A percentile compares a stretch with the other conserved stretches of the same genome.
phyloP scores from a whole-genome alignment of 2,113 vertebrate genomes.

The Ciconia maguari region DNA sequence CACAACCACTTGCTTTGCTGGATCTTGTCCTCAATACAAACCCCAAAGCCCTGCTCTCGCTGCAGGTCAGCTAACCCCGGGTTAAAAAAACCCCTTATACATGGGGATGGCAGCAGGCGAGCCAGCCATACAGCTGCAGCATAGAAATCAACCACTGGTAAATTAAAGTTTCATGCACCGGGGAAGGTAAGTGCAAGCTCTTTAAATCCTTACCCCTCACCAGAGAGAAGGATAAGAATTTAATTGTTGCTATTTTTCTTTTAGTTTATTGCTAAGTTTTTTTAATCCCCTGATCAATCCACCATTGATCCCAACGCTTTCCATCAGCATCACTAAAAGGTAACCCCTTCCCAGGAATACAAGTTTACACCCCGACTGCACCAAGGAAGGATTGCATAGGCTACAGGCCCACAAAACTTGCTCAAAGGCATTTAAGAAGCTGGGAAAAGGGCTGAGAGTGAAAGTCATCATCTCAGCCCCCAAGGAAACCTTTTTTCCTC shows the following conservation, averaged over 20 bases:
- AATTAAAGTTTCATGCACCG: not conserved
- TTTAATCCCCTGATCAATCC: not conserved
- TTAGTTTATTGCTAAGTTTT: not conserved
- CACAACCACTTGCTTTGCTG: not conserved
- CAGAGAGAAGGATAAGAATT: not conserved
- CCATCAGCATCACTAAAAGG: rapidly evolving
- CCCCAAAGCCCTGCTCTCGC: not conserved
- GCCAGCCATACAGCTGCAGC: not conserved
- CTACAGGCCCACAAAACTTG: not conserved
- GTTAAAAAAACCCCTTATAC: not conserved
- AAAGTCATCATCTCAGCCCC: not conserved
- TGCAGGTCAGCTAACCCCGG: not conserved
- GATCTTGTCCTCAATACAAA: not conserved
- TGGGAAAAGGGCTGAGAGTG: not conserved
- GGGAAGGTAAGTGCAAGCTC: not conserved
- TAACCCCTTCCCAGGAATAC: not conserved
- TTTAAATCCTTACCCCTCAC: not conserved
- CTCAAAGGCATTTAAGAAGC: not conserved
- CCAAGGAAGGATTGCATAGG: rapidly evolving
- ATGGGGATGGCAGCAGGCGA: rapidly evolving
- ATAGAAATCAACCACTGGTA: not conserved
- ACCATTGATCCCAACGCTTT: not conserved
- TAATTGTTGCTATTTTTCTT: not conserved
- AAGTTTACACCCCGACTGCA: not conserved
- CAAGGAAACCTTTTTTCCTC: not conserved